phyloP scores from a whole-genome alignment of 2,113 vertebrate species.

The Tylochromis polylepis region DNA sequence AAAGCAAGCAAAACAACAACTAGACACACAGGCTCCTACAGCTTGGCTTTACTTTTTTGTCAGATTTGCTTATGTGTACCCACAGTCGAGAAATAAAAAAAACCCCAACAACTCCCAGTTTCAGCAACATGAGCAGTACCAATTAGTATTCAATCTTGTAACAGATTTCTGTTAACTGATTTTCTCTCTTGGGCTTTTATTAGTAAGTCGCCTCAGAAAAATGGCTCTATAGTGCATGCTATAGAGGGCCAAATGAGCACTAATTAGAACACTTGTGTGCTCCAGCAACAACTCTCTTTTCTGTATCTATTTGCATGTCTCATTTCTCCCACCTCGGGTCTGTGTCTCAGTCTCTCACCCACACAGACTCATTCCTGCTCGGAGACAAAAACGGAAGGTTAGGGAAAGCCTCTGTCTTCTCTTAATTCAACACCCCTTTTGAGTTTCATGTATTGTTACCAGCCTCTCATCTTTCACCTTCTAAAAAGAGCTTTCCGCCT shows the following conservation, averaged over 20 bases:
- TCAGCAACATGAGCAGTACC: neutral
- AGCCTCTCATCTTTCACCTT: neutral
- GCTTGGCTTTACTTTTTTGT: neutral
- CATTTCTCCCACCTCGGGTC: conserved; percentile 29
- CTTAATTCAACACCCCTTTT: neutral
- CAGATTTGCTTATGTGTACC: neutral
- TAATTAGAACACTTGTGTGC: conserved; percentile 2
- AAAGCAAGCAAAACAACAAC: neutral
- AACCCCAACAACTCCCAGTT: neutral
- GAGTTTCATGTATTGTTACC: neutral
- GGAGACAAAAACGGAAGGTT: neutral
- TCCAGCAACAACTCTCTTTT: neutral
- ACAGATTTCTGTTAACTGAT: conserved; percentile 4
- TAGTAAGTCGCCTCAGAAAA: neutral
- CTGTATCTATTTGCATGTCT: conserved; percentile 31
- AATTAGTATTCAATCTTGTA: conserved; percentile 7
- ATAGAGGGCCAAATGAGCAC: neutral
- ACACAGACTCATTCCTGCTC: conserved; percentile 27
- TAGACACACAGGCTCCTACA: neutral
- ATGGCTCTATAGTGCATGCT: neutral
- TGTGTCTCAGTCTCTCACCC: conserved; percentile 36
- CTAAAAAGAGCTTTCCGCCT: neutral
- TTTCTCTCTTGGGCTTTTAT: neutral
- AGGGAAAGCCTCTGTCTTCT: neutral
- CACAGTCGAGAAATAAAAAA: neutral